Conservation (phyloP, 1,140 invertebrate genomes). For the Saccostrea echinata region DNA sequence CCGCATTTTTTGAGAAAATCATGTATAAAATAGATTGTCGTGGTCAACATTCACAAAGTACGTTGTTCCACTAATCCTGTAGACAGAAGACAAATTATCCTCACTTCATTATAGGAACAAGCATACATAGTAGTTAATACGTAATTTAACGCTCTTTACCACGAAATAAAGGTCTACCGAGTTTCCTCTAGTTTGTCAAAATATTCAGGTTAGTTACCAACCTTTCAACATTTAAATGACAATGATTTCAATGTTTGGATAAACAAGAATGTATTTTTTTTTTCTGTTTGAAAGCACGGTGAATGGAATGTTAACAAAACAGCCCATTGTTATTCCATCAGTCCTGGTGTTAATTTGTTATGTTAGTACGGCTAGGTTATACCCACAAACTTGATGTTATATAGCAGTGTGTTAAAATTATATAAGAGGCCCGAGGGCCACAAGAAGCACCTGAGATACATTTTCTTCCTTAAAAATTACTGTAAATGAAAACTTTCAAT, state of each 20-base stretch:
- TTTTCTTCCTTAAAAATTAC: too few relatives aligned
- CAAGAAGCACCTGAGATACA: too few relatives aligned
- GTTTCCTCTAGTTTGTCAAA: neutral
- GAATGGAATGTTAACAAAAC: neutral
- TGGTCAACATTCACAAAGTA: neutral
- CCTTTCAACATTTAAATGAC: neutral
- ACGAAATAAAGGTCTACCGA: neutral
- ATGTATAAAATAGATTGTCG: neutral
- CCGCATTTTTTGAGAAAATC: too few relatives aligned
- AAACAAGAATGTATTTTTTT: neutral
- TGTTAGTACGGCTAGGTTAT: too few relatives aligned
- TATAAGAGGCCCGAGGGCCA: too few relatives aligned
- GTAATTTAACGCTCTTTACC: neutral
- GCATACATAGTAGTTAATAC: neutral
- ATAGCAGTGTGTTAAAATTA: too few relatives aligned
- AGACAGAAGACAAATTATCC: neutral
- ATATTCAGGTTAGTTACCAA: neutral
- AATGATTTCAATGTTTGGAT: neutral
- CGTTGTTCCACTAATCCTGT: neutral
- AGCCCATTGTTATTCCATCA: too few relatives aligned
- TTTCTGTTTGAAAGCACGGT: neutral
- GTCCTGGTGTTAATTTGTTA: too few relatives aligned
- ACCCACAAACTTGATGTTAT: too few relatives aligned
- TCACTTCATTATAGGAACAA: neutral
- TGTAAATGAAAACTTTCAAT: too few relatives aligned